Evolutionary conservation across 1,140 invertebrate species (phyloP), one percentile per base, ranked within the genome.

Genomic region (Centruroides sculpturatus): DNA sequence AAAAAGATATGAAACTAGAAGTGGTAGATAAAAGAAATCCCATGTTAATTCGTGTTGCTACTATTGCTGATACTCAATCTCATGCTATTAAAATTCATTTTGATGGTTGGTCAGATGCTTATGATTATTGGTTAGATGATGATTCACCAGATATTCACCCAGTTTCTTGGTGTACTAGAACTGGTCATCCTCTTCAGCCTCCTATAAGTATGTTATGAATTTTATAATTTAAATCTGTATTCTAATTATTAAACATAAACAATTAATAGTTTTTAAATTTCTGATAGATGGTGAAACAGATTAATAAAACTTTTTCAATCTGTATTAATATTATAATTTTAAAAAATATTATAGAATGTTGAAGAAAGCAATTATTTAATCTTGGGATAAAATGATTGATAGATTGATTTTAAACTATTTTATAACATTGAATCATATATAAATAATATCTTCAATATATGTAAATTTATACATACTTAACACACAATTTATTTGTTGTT

Each of bases 131-230:
- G 89, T 75, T 93, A 63, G 85, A 92, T 70, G 90, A 94, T 71
- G 89, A 95, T 75, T 88, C 83, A 63, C 80, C 85, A 0, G 88
- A 93, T 74, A 83, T 97, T 67, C 91, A 95, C 79, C 91, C 91
- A 12, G 80, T 87, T 66, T 87, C 88, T 35, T 98, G 91, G 90
- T 92, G 89, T 71, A 73, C 80, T 61, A 88, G 87, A 73, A 94
- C 89, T 3, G 84, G 84, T 47, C 89, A 94, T 76, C 84, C 86
- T 2, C 71, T 96, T 5, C 87, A 93, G 74, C 80, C 85, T 3
- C 90, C 92, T 8, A 47, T 55, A 23, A 50, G 60, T 61, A 49
- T 36, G n/a, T 49, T 35, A 4, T 49, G 9, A 41, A 41, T 41
- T 23, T 23, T 23, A 23, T 23, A 23, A 23, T 23, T 23, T 23